Evolutionary conservation across 2,113 vertebrate species (phyloP).

Genomic region (Bambusicola thoracicus): DNA sequence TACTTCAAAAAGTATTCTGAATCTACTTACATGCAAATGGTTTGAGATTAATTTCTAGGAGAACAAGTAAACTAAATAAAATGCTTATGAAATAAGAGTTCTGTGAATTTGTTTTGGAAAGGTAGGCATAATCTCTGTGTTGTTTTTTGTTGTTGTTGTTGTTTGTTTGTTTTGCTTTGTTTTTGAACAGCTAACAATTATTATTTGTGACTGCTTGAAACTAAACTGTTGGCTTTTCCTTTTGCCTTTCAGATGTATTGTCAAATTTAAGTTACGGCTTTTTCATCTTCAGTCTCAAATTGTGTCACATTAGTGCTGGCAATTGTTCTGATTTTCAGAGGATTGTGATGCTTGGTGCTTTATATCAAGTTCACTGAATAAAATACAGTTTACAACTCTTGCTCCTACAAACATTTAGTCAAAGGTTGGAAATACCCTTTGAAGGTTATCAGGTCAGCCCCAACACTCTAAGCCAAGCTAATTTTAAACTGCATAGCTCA

Average conservation of each 20-base stretch:
- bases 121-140: background rate
- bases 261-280: background rate
- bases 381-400: background rate
- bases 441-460: background rate
- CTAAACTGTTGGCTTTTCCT: background rate
- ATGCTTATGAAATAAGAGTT: background rate
- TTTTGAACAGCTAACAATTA: background rate
- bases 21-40: background rate
- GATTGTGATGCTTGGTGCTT: background rate
- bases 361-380: background rate
- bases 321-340: background rate
- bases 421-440: background rate
- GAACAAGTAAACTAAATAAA: constrained; percentile 7
- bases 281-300: background rate
- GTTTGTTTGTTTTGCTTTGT: no score
- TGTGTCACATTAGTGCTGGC: background rate
- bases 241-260: background rate
- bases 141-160: background rate
- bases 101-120: constrained; percentile 11
- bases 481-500: background rate
- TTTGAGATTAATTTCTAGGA: background rate
- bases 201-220: constrained; percentile 22
- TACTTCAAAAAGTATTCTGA: background rate
- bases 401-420: background rate
- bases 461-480: background rate